Evolutionary conservation across 2,888 invertebrate genomes (phyloP), one percentile per base, ranked within the genome.

Genomic region (Cynaeus angustus): DNA sequence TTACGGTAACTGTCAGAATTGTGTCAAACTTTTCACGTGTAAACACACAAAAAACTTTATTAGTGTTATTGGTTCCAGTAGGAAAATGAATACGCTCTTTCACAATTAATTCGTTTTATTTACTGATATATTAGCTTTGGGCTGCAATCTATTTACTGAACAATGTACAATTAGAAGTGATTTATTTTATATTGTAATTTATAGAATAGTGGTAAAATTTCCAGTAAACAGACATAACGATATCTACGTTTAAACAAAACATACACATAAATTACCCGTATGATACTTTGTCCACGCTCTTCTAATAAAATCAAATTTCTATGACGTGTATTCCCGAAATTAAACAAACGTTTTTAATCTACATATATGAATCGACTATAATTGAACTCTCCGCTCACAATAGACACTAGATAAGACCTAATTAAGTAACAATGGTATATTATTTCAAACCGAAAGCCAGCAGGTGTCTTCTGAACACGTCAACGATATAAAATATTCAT

Each of bases 81-180:
- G 9, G 33, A 6, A 33, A 1, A n/a, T 7, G 41, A 50, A 62
- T 52, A 13, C 8, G 16, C 48, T 3, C 28, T 1, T 33, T 67
- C 33, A 46, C 56, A 68, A 68, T 68, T 68, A 68, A 68, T 62
- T 68, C 41, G 68, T 64, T 55, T 61, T 53, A 61, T 68, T 48
- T 68, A 64, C 46, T 65, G 65, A 69, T 69, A 59, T 69, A 69
- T 65, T 52, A 65, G 48, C 45, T 43, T 56, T 64, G 13, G 58
- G 58, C 28, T 30, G 50, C 41, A 62, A 69, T 69, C 48, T 69
- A 65, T 68, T 65, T 58, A 65, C 41, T 65, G 59, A 69, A 69
- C 69, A 69, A 52, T 69, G 52, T 59, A 59, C 68, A 68, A 68
- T 68, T 68, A 68, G 46, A 68, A 48, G 48, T 68, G 68, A 68